A percentile compares a stretch with the other conserved stretches of the same genome.
phyloP scores from a whole-genome alignment of 2,113 vertebrate genomes.

The Colius striatus region DNA sequence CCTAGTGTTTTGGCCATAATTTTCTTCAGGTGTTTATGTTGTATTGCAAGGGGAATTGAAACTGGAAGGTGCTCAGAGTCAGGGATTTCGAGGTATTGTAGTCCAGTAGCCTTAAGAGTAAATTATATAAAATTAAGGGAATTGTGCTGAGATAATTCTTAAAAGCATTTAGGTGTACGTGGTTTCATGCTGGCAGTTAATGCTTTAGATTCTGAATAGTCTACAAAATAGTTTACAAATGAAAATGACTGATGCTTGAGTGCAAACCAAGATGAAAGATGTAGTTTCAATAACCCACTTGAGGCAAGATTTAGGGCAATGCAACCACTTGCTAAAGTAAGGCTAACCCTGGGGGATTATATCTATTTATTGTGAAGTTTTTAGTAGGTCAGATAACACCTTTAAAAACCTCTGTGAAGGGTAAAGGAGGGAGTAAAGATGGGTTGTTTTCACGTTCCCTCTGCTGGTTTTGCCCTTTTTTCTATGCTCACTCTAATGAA shows the following conservation, averaged over 20 bases:
- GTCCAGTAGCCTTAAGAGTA: background rate
- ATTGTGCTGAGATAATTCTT: background rate
- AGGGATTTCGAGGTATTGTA: background rate
- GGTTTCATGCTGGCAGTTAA: background rate
- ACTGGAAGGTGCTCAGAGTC: accelerated
- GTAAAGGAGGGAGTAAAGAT: background rate
- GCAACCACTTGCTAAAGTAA: background rate
- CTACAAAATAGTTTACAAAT: background rate
- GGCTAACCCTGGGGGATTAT: constrained; percentile 22
- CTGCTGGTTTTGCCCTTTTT: background rate
- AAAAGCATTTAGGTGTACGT: background rate
- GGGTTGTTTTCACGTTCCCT: background rate
- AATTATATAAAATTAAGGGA: background rate
- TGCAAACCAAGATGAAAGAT: background rate
- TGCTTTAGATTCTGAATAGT: background rate
- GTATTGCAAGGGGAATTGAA: accelerated
- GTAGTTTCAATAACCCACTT: background rate
- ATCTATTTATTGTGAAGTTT: background rate
- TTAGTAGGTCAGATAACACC: constrained; percentile 22
- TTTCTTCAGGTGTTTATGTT: background rate
- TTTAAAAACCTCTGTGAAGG: background rate
- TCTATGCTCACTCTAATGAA: background rate
- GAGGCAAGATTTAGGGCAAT: constrained; percentile 27
- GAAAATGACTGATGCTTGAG: background rate
- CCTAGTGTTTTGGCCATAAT: accelerated